Evolutionary conservation across 1,140 invertebrate species (phyloP), one percentile per base, ranked within the genome.

Genomic region (Diachasmimorpha longicaudata): DNA sequence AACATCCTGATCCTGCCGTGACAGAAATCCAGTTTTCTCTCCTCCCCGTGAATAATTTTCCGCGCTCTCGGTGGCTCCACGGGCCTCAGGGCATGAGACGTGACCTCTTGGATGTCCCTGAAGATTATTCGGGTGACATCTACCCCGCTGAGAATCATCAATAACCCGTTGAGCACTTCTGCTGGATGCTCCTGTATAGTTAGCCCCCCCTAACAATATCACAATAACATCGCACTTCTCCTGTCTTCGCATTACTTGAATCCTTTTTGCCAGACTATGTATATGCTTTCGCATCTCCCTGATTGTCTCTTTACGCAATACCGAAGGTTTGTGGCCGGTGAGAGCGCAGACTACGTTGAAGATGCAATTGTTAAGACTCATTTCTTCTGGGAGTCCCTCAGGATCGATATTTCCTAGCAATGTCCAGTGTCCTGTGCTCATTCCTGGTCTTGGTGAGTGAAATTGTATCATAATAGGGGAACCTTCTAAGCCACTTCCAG

Each of bases 71-170:
- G 14, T 25, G 0, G 11, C 4, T 0, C 79, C 78, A 0, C 42
- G 74, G 0, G 77, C 81, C 6, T 0, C 0, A 0, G 69, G 76
- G 67, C 79, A 0, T 0, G 71, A 79, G 0, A 79, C 81, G 23
- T 85, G 83, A 0, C 79, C 82, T n/a, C 83, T 52, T 0, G 83
- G 82, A 78, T 85, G 83, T 0, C 83, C 83, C 0, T 2, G 9
- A 0, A 2, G 8, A 0, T 4, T n/a, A 6, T 13, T n/a, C 0
- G 37, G 37, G 13, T 81, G 19, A n/a, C 77, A 75, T 0, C 11
- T 8, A 0, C 66, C 69, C 14, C 77, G 69, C 13, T 85, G 78
- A 0, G 83, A 84, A 0, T 48, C 52, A 4, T 84, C 78, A 0
- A 85, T 16, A 0, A 85, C 39, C 13, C 0, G 19, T n/a, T 2